phyloP scores from a whole-genome alignment of 1,140 invertebrate species.

The Drosophila sp. region DNA sequence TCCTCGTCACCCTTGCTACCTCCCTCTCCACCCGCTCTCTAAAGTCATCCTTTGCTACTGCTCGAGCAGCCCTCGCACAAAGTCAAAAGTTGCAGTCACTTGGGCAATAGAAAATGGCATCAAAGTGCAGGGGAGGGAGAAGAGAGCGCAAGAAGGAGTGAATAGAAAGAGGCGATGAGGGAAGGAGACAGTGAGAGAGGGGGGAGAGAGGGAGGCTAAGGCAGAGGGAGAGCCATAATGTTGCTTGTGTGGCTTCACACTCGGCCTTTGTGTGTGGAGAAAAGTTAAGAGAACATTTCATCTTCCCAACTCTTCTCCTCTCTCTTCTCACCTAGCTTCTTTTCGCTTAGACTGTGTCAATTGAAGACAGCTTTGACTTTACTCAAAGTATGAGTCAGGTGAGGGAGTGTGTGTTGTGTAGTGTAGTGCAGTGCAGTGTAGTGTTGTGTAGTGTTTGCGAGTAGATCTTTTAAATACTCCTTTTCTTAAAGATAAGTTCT shows the following conservation, averaged over 20 bases:
- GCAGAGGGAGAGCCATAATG: not conserved
- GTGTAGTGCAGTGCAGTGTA: too few relatives aligned
- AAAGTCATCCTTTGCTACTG: not conserved
- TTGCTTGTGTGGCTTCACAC: conserved; percentile 5
- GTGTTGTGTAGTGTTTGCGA: not conserved
- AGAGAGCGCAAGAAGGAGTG: too few relatives aligned
- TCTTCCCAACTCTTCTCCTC: not conserved
- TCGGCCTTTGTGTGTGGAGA: conserved; percentile 6
- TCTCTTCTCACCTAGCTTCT: not conserved
- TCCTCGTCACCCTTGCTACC: not conserved
- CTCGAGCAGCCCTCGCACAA: conserved; percentile 39
- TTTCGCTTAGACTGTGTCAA: not conserved
- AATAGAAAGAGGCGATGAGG: not conserved
- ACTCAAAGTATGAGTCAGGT: conserved; percentile 7
- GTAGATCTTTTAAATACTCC: not conserved
- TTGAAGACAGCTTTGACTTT: conserved; percentile 9
- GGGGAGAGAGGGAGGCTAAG: not conserved
- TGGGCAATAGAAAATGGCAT: conserved; percentile 6
- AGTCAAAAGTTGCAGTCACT: conserved; percentile 75
- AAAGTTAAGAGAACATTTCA: conserved; percentile 48
- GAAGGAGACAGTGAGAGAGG: not conserved
- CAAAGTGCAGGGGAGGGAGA: not conserved
- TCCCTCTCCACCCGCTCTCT: not conserved
- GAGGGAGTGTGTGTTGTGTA: too few relatives aligned
- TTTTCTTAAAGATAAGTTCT: not conserved